Base-by-base conservation (phyloP, 2,797 vertebrate species). In the Pitangus sulphuratus region DNA sequence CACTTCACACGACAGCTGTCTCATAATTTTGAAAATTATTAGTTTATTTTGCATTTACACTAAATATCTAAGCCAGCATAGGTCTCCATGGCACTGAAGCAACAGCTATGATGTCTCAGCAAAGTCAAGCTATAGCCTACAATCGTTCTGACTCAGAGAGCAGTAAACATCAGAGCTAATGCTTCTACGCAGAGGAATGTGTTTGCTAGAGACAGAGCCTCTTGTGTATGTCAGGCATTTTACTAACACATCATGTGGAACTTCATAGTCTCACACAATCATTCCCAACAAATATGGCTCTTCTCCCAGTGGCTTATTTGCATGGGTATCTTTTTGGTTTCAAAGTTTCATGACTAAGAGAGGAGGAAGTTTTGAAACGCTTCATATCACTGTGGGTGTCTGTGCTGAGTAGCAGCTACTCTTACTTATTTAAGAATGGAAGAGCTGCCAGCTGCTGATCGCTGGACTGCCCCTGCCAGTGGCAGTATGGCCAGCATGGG, bases 401-500 rank as follows among this genome's bases (percentile, higher is more conserved):
- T 92, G 35, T n/a, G 58, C 50, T 39, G 28, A 77, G 69, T 28
- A 88, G 40, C 45, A 69, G 22, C 31, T 78, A 14, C 17, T 51
- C 30, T 40, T 30, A 40, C 21, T 2, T 31, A 25, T 26, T 80
- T 68, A 40, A 47, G 28, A 77, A 25, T 1, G 3, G 70, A 39
- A 64, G 39, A 68, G 45, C 45, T 74, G 30, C 28, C 48, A 50
- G 69, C 33, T 66, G 39, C 48, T 76, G 64, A 39, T 30, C 2
- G 2, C 45, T 50, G 51, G 45, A 33, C 37, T 40, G 44, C 3
- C 25, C 28, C 28, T 28, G 25, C 48, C 68, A 28, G 26, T 14
- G 24, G 61, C 42, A 50, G 31, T 5, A 1, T 2, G 1, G 44
- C 48, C 1, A 0, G 45, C n/a, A 15, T 0, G 1, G 12, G 22